Evolutionary conservation across 2,113 vertebrate genomes (phyloP).

Genomic region (Semnornis frantzii): DNA sequence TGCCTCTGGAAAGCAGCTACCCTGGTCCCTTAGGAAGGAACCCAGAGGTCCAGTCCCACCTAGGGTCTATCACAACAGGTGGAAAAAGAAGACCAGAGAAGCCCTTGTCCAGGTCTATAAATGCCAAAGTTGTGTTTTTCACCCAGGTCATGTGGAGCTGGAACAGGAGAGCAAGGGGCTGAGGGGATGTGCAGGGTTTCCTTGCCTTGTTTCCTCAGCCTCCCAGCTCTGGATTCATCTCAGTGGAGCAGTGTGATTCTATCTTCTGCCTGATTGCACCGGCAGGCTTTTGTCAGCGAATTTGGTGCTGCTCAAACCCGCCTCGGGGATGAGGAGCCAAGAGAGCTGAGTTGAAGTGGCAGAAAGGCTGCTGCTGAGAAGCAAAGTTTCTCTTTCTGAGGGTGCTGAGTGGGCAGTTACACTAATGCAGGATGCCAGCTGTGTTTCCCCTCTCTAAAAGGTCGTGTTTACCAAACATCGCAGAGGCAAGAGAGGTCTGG

Average conservation of each 20-base stretch:
- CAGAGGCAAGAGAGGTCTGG: conserved; percentile 36
- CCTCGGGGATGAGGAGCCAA: conserved; percentile 42
- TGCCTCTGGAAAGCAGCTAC: background rate
- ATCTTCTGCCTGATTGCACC: conserved; percentile 66
- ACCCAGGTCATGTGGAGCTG: background rate
- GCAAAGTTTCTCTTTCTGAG: conserved; percentile 62
- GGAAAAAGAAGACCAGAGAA: background rate
- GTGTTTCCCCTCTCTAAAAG: conserved; percentile 52
- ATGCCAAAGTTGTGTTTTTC: background rate
- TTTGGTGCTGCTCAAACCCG: conserved; percentile 50
- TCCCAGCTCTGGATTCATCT: conserved; percentile 2
- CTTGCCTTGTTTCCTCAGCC: background rate
- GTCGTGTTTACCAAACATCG: conserved; percentile 45
- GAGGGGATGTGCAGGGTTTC: background rate
- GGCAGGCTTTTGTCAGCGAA: conserved; percentile 48
- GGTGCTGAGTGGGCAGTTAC: conserved; percentile 34
- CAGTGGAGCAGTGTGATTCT: conserved; percentile 49
- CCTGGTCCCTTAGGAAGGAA: background rate
- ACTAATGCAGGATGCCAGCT: conserved; percentile 50
- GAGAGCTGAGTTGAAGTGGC: conserved; percentile 65
- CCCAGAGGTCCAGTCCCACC: background rate
- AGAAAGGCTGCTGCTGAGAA: conserved; percentile 65
- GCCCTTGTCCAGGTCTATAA: background rate
- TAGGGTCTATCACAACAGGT: background rate
- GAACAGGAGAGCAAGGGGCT: background rate